Evolutionary conservation across 2,888 invertebrate genomes (phyloP).

Genomic region (Rosalia funebris): DNA sequence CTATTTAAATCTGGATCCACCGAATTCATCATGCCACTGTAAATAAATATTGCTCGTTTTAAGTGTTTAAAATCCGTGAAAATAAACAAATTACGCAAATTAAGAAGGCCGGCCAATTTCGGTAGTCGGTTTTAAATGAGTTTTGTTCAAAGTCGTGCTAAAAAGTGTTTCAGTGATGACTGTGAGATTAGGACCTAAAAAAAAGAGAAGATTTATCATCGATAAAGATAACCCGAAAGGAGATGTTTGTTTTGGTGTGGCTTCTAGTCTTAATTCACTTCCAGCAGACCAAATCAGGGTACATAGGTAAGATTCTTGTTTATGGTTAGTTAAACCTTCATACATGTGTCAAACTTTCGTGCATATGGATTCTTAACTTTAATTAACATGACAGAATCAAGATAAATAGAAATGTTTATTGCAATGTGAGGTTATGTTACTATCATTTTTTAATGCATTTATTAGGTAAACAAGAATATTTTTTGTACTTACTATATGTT

Average conservation of each 20-base stretch:
- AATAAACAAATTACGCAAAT: constrained; percentile 38
- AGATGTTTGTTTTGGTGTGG: constrained; percentile 46
- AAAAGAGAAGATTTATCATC: constrained; percentile 35
- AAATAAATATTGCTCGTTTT: constrained; percentile 20
- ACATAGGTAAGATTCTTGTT: constrained; percentile 45
- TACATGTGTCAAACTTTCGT: no score
- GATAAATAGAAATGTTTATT: no score
- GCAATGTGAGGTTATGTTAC: no score
- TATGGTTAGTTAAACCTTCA: no score
- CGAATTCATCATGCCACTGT: constrained; percentile 13
- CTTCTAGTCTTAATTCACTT: constrained; percentile 43
- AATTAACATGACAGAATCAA: no score
- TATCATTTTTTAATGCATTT: no score
- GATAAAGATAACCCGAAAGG: constrained; percentile 30
- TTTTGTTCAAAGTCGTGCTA: constrained; percentile 30
- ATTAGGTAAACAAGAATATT: no score
- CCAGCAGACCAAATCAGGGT: constrained; percentile 39
- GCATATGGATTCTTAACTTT: no score
- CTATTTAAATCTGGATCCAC: constrained; percentile 19
- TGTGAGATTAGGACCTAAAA: constrained; percentile 44
- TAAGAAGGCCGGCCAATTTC: constrained; percentile 19
- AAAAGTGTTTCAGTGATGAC: constrained; percentile 48
- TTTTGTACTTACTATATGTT: no score
- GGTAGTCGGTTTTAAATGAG: constrained; percentile 33
- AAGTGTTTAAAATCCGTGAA: constrained; percentile 33